A percentile compares a stretch with the other conserved stretches of the same genome.
phyloP scores from a whole-genome alignment of 2,888 invertebrate genomes.

The Xiphydria camelus region DNA sequence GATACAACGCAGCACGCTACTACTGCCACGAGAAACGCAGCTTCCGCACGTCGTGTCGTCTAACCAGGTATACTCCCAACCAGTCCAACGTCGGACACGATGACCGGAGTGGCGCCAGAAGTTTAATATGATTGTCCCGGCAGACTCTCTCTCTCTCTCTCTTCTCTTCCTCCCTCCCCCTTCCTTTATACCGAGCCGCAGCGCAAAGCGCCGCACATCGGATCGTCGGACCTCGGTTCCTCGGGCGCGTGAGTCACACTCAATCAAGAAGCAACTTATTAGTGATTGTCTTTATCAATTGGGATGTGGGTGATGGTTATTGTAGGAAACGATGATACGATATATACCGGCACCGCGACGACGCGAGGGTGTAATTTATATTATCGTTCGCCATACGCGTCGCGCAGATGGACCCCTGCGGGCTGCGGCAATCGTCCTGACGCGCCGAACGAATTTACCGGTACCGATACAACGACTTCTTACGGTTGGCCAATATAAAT shows the following conservation, averaged over 20 bases:
- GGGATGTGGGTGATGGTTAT: constrained; percentile 49
- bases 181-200: constrained; percentile 13
- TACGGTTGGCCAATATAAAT: no score
- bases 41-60: no score
- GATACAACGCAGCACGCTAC: no score
- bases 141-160: constrained; percentile 7
- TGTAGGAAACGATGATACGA: constrained; percentile 17
- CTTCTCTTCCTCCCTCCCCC: constrained; percentile 5
- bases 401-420: constrained; percentile 38
- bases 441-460: no score
- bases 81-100: constrained; percentile 29
- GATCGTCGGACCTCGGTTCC: constrained; percentile 13
- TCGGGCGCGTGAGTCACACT: constrained; percentile 44
- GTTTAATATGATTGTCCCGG: constrained; percentile 44
- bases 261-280: constrained; percentile 53
- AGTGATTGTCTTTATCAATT: constrained; percentile 55
- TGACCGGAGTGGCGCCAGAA: constrained; percentile 37
- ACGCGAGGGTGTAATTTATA: constrained; percentile 17
- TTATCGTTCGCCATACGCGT: neutral
- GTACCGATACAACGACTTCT: no score
- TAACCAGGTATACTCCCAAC: no score
- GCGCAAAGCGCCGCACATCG: no score
- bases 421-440: no score
- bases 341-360: constrained; percentile 11
- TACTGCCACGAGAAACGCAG: no score